Percentiles rank a stretch among this genome's conserved stretches.
Evolutionary conservation across 2,888 invertebrate species (phyloP).

Genomic region (Mythimna ferrago): DNA sequence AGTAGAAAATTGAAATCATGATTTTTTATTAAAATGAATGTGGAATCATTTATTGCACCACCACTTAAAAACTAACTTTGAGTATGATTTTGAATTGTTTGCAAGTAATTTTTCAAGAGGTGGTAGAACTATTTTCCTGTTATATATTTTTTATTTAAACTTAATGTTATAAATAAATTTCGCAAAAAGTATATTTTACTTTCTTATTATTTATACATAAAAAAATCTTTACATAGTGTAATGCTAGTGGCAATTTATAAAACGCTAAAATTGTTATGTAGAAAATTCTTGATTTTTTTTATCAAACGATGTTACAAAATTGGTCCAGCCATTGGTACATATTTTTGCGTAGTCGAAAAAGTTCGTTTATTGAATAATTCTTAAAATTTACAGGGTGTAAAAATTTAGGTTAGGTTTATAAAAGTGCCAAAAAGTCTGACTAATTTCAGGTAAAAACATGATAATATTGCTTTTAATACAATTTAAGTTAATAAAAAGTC

Average conservation of each 20-base stretch:
- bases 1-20: slow-evolving; percentile 9
- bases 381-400: slow-evolving; percentile 19
- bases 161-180: slow-evolving; percentile 42
- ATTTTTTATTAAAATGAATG: not conserved
- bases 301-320: not conserved
- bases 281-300: not conserved
- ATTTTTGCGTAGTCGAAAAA: slow-evolving; percentile 9
- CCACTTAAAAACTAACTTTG: slow-evolving; percentile 17
- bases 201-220: slow-evolving; percentile 50
- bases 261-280: slow-evolving; percentile 32
- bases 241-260: slow-evolving; percentile 69
- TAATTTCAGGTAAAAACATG: slow-evolving; percentile 4
- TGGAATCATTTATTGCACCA: not conserved
- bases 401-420: slow-evolving; percentile 13
- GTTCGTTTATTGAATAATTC: not conserved
- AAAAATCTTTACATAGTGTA: slow-evolving; percentile 52
- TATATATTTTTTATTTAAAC: slow-evolving; percentile 8
- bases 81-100: slow-evolving; percentile 32
- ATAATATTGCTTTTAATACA: slow-evolving; percentile 10
- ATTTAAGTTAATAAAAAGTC: slow-evolving; percentile 6
- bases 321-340: slow-evolving; percentile 47
- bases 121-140: not conserved
- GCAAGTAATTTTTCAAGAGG: slow-evolving; percentile 3
- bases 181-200: slow-evolving; percentile 35
- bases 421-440: slow-evolving; percentile 19